These are phyloP conservation scores for Loriculus beryllinus DNA, from an alignment of 2,797 vertebrate genomes.

Conservation along the genomic window DNA sequence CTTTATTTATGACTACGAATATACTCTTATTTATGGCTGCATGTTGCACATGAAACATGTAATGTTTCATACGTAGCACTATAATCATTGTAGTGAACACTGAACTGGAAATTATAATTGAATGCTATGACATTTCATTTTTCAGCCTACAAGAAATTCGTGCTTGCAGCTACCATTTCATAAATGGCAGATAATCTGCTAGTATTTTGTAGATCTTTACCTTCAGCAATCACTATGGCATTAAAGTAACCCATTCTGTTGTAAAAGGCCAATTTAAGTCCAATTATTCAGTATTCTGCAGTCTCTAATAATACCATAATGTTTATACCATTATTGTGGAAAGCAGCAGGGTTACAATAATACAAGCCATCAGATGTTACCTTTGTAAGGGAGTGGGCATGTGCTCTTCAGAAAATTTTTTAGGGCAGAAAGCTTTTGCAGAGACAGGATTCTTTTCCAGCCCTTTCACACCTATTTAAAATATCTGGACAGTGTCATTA, in stretches of 20 bases:
- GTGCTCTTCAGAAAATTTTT: background rate
- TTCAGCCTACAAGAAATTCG: background rate
- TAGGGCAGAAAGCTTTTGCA: background rate
- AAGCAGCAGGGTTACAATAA: background rate
- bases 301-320: background rate
- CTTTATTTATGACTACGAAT: background rate
- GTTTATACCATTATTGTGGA: background rate
- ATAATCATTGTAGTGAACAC: background rate
- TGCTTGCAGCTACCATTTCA: background rate
- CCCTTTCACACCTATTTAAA: conserved; percentile 24
- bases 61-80: background rate
- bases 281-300: background rate
- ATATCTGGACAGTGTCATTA: background rate
- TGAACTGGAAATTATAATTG: background rate
- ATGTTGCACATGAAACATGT: background rate
- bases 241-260: background rate
- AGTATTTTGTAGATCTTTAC: background rate
- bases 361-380: background rate
- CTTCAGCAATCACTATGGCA: background rate
- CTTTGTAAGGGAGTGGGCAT: background rate
- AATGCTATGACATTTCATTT: background rate
- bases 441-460: background rate
- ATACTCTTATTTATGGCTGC: background rate
- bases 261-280: background rate
- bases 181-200: background rate